Evolutionary conservation across 2,797 vertebrate species (phyloP).

Genomic region (Pempheris klunzingeri): DNA sequence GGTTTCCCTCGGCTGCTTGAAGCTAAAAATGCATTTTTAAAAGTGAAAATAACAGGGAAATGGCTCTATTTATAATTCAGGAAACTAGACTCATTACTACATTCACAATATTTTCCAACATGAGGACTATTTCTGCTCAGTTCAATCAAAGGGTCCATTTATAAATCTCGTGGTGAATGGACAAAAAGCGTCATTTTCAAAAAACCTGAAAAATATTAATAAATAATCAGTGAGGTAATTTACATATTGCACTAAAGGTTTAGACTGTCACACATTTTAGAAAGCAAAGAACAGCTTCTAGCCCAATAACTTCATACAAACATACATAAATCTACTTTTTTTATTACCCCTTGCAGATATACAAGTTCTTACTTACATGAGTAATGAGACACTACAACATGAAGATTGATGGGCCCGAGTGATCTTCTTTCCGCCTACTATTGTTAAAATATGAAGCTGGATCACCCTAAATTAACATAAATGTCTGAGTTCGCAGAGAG

Average conservation of each 20-base stretch:
- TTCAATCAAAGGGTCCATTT: conserved; percentile 37
- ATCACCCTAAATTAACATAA: conserved; percentile 48
- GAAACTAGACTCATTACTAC: conserved; percentile 37
- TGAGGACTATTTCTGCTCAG: conserved; percentile 14
- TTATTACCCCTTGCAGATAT: conserved; percentile 73
- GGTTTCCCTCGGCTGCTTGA: conserved; percentile 18
- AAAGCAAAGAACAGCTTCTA: conserved; percentile 58
- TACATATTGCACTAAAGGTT: conserved; percentile 31
- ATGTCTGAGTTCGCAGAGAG: conserved; percentile 25
- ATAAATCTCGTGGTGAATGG: conserved; percentile 10
- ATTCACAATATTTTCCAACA: conserved; percentile 14
- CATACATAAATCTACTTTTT: conserved; percentile 74
- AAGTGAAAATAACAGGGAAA: conserved; percentile 11
- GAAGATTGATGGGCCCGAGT: conserved; percentile 67
- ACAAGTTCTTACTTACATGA: conserved; percentile 70
- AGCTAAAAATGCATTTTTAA: conserved; percentile 20
- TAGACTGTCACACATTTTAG: conserved; percentile 21
- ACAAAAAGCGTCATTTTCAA: conserved; percentile 12
- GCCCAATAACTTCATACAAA: conserved; percentile 68
- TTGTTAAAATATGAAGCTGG: conserved; percentile 33
- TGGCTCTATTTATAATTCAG: conserved; percentile 27
- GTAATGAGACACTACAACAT: conserved; percentile 70
- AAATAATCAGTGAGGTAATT: conserved; percentile 36
- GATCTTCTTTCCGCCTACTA: conserved; percentile 46
- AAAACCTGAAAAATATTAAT: conserved; percentile 18